Evolutionary conservation across 2,113 vertebrate genomes (phyloP).

Genomic region (Platysternon megacephalum): DNA sequence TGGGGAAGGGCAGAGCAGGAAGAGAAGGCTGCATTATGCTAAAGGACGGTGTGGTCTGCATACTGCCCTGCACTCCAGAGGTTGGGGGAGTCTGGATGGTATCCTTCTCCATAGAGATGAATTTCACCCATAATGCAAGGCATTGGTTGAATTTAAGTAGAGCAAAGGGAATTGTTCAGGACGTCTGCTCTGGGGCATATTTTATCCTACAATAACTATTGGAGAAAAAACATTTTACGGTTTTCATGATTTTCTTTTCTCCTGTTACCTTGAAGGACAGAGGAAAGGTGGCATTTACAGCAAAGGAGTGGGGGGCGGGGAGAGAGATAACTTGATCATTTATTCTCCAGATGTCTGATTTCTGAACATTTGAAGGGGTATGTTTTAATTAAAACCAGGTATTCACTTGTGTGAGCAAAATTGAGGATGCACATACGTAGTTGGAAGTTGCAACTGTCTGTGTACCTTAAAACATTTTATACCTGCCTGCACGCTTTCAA

Average conservation of each 20-base stretch:
- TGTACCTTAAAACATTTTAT: neutral
- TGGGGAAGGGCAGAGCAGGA: neutral
- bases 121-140: neutral
- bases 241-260: neutral
- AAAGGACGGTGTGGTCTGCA: neutral
- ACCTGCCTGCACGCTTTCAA: neutral
- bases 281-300: neutral
- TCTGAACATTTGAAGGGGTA: neutral
- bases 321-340: neutral
- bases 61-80: neutral
- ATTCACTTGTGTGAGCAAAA: neutral
- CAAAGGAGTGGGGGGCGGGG: neutral
- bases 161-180: accelerated
- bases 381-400: neutral
- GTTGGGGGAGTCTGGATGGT: neutral
- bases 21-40: neutral
- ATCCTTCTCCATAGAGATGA: neutral
- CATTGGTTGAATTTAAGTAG: neutral
- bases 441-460: neutral
- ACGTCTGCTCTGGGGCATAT: no score
- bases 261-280: accelerated
- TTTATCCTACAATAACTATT: neutral
- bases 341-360: neutral
- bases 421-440: neutral
- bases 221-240: neutral